Conservation (phyloP, 2,797 vertebrate species). For the Gastrophryne carolinensis region DNA sequence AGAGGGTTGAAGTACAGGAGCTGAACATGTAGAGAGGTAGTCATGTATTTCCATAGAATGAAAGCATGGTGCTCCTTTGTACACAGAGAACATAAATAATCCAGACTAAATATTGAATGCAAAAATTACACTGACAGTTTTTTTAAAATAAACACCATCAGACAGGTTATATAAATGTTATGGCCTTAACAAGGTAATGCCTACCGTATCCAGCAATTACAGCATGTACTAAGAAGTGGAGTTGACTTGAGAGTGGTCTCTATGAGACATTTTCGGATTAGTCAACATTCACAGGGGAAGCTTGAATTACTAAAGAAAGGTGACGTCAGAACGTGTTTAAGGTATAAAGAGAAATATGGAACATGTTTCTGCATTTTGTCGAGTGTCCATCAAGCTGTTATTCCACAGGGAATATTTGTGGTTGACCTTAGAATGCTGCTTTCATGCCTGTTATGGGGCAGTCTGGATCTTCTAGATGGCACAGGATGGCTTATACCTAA, state of each 20-base stretch:
- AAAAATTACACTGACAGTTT: too few relatives aligned
- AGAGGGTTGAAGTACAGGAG: too few relatives aligned
- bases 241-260: neutral
- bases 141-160: too few relatives aligned
- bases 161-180: too few relatives aligned
- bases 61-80: too few relatives aligned
- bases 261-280: neutral
- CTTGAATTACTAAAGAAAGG: constrained; percentile 5
- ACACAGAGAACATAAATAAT: too few relatives aligned
- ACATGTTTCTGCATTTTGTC: constrained; percentile 40
- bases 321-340: constrained; percentile 30
- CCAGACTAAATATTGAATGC: too few relatives aligned
- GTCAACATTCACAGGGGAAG: constrained; percentile 10
- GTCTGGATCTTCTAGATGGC: constrained; percentile 37
- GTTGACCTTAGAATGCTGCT: constrained; percentile 33
- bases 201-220: too few relatives aligned
- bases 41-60: too few relatives aligned
- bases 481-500: constrained; percentile 23
- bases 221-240: neutral
- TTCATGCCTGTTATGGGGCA: constrained; percentile 22
- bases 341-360: constrained; percentile 36
- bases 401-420: constrained; percentile 40
- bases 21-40: too few relatives aligned
- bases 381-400: constrained; percentile 37
- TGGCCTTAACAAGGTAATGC: too few relatives aligned